phyloP scores from a whole-genome alignment of 2,113 vertebrate species.

The Poeciliopsis prolifica region DNA sequence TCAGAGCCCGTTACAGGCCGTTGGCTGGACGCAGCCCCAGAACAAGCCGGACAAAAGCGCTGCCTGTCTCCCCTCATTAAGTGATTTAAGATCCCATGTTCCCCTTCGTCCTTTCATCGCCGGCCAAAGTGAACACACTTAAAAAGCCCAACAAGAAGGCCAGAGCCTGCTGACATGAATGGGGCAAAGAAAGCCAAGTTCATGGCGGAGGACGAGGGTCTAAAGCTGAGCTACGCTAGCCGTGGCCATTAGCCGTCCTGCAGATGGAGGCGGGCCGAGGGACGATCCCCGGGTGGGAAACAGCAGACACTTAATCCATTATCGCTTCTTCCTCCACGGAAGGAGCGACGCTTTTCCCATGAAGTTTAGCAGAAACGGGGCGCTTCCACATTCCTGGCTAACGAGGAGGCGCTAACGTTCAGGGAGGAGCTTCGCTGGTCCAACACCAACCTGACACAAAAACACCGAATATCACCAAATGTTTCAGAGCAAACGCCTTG shows the following conservation, averaged over 20 bases:
- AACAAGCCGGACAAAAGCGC: constrained; percentile 76
- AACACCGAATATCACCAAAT: too few relatives aligned
- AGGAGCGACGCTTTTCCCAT: constrained; percentile 70
- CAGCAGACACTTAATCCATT: constrained; percentile 70
- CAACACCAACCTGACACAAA: constrained; percentile 41
- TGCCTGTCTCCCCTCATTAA: constrained; percentile 78
- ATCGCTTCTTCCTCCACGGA: constrained; percentile 53
- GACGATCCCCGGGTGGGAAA: constrained; percentile 53
- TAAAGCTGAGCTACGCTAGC: constrained; percentile 64
- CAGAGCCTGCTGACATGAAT: constrained; percentile 68
- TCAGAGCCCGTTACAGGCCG: constrained; percentile 74
- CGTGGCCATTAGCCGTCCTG: constrained; percentile 59
- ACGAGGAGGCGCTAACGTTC: constrained; percentile 37
- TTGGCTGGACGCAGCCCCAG: constrained; percentile 71
- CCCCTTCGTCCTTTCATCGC: constrained; percentile 72
- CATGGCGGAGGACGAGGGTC: constrained; percentile 58
- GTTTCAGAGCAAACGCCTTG: too few relatives aligned
- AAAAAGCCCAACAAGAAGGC: constrained; percentile 66
- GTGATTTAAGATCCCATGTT: constrained; percentile 79
- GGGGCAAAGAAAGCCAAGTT: constrained; percentile 74
- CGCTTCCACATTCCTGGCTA: constrained; percentile 66
- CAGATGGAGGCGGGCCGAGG: constrained; percentile 36
- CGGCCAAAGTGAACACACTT: constrained; percentile 71
- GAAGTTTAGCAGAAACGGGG: constrained; percentile 66
- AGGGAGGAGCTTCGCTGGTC: constrained; percentile 31